Conservation (phyloP, 1,140 invertebrate species). For the Choristoneura fumiferana region DNA sequence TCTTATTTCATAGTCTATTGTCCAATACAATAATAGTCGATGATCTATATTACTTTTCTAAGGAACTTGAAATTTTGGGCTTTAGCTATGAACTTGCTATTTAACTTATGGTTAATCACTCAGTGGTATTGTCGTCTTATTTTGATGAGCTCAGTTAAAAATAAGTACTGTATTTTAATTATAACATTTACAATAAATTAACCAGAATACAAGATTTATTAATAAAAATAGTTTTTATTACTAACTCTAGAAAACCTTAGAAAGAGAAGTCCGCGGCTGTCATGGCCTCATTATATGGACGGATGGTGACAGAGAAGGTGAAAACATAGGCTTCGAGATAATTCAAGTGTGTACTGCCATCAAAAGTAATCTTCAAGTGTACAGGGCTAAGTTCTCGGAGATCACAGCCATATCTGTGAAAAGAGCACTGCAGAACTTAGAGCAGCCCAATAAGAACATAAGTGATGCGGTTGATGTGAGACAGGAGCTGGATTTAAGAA, state of each 20-base stretch:
- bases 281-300: slow-evolving; percentile 97
- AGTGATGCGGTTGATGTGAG: slow-evolving; percentile 98
- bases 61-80: too few relatives aligned
- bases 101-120: too few relatives aligned
- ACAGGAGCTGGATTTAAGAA: slow-evolving; percentile 96
- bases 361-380: slow-evolving; percentile 88
- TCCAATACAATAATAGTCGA: too few relatives aligned
- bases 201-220: neutral
- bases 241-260: slow-evolving; percentile 85
- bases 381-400: slow-evolving; percentile 97
- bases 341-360: slow-evolving; percentile 93
- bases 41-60: too few relatives aligned
- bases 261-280: slow-evolving; percentile 89
- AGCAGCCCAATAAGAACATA: slow-evolving; percentile 88
- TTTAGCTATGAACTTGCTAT: too few relatives aligned
- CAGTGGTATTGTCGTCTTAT: too few relatives aligned
- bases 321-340: slow-evolving; percentile 99
- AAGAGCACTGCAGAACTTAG: slow-evolving; percentile 90
- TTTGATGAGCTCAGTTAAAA: too few relatives aligned
- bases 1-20: too few relatives aligned
- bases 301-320: slow-evolving; percentile 99
- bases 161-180: too few relatives aligned
- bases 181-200: too few relatives aligned
- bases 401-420: slow-evolving; percentile 91
- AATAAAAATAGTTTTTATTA: too few relatives aligned